Evolutionary conservation across 2,888 invertebrate species (phyloP).

Genomic region (Cantharis lateralis): DNA sequence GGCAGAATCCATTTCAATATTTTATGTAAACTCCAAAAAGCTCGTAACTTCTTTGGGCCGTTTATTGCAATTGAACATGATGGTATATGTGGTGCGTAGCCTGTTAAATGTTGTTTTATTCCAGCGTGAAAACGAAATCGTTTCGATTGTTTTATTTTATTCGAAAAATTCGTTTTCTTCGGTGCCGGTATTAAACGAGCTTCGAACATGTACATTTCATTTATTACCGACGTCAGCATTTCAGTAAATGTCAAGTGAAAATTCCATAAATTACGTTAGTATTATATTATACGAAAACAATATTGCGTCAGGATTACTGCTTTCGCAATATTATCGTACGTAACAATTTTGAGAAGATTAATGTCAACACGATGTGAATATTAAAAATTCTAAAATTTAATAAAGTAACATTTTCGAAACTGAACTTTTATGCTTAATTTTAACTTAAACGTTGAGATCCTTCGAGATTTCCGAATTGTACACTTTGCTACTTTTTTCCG

Average conservation of each 20-base stretch:
- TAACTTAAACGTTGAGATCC: neutral
- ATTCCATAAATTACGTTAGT: neutral
- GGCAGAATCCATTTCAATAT: too few relatives aligned
- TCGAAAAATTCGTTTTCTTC: neutral
- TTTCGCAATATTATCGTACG: neutral
- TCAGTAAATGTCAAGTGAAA: neutral
- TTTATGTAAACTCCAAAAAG: neutral
- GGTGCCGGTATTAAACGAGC: neutral
- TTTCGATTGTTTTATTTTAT: neutral
- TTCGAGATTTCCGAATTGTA: neutral
- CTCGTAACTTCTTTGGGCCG: neutral
- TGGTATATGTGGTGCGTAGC: neutral
- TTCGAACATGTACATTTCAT: neutral
- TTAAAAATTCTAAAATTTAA: neutral
- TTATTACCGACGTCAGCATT: neutral
- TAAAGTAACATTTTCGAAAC: neutral
- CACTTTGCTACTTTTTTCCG: neutral
- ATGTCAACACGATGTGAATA: neutral
- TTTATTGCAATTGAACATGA: neutral
- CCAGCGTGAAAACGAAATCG: neutral
- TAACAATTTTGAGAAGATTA: neutral
- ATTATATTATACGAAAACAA: neutral
- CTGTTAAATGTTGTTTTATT: neutral
- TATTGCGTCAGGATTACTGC: neutral
- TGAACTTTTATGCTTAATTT: neutral